Evolutionary conservation across 1,140 invertebrate species (phyloP).

Genomic region (Cecropterus lyciades): DNA sequence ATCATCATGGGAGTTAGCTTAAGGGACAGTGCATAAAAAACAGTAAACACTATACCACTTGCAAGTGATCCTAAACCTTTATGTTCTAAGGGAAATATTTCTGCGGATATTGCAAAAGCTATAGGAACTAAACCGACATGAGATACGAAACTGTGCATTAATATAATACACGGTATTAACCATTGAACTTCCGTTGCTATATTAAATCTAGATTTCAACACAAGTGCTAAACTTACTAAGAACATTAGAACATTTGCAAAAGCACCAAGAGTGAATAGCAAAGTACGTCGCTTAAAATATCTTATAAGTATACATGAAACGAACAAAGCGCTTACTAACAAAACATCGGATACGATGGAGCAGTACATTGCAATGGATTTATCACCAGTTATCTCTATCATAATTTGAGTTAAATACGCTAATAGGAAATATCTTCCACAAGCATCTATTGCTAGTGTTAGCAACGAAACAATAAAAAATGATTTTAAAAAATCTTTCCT

Average conservation of each 20-base stretch:
- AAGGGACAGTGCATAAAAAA: constrained; percentile 44
- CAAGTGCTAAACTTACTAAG: constrained; percentile 42
- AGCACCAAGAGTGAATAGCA: constrained; percentile 45
- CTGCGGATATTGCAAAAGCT: constrained; percentile 49
- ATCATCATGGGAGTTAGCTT: constrained; percentile 55
- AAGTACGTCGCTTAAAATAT: constrained; percentile 44
- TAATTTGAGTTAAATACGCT: constrained; percentile 53
- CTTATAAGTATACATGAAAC: constrained; percentile 46
- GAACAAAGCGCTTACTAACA: constrained; percentile 43
- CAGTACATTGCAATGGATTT: constrained; percentile 47
- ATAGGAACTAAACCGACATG: constrained; percentile 51
- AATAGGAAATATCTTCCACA: constrained; percentile 52
- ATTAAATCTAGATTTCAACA: constrained; percentile 34
- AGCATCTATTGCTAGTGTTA: constrained; percentile 49
- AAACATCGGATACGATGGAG: constrained; percentile 46
- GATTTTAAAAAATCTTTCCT: constrained; percentile 50
- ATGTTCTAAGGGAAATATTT: constrained; percentile 58
- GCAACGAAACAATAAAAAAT: constrained; percentile 44
- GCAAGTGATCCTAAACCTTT: constrained; percentile 49
- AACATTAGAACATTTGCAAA: constrained; percentile 46
- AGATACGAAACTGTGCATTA: constrained; percentile 46
- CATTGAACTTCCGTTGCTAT: constrained; percentile 31
- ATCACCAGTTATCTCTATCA: constrained; percentile 45
- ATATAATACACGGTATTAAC: constrained; percentile 44
- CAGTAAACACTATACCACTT: constrained; percentile 50